Percentiles rank a stretch among this genome's conserved stretches.
Conservation (phyloP, 2,888 invertebrate species). For the Adineta ricciae region DNA sequence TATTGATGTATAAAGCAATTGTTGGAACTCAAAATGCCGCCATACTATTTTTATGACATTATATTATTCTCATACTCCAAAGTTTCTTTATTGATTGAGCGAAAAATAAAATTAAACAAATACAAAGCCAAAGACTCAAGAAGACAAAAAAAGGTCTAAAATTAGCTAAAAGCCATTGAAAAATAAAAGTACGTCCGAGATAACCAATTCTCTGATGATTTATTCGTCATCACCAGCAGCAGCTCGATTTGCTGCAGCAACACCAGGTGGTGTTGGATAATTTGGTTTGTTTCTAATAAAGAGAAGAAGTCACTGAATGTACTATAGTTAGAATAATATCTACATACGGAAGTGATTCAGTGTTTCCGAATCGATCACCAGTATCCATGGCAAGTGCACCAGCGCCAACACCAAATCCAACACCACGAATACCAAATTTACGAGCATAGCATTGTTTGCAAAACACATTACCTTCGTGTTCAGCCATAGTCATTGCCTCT, state of each 20-base stretch:
- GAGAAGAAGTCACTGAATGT: background rate
- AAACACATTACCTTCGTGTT: constrained; percentile 82
- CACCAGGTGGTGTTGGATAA: constrained; percentile 2
- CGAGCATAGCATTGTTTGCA: constrained; percentile 74
- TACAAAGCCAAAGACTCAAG: too few relatives aligned
- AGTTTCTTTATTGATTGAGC: too few relatives aligned
- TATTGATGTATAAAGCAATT: too few relatives aligned
- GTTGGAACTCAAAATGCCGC: too few relatives aligned
- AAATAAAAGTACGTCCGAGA: too few relatives aligned
- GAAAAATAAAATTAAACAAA: too few relatives aligned
- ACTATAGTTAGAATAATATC: background rate
- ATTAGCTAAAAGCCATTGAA: too few relatives aligned
- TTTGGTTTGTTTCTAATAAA: constrained; percentile 22
- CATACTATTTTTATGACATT: too few relatives aligned
- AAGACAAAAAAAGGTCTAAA: too few relatives aligned
- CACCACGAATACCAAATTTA: constrained; percentile 30
- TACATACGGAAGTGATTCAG: constrained; percentile 6
- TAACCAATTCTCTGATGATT: background rate
- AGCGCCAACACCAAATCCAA: constrained; percentile 33
- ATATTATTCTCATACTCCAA: too few relatives aligned
- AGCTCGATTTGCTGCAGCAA: background rate
- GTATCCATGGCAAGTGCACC: constrained; percentile 28
- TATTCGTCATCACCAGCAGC: background rate
- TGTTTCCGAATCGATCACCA: constrained; percentile 32
- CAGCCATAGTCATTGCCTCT: constrained; percentile 55